Evolutionary conservation across 2,113 vertebrate genomes (phyloP).

Genomic region (Rhombomys opimus): DNA sequence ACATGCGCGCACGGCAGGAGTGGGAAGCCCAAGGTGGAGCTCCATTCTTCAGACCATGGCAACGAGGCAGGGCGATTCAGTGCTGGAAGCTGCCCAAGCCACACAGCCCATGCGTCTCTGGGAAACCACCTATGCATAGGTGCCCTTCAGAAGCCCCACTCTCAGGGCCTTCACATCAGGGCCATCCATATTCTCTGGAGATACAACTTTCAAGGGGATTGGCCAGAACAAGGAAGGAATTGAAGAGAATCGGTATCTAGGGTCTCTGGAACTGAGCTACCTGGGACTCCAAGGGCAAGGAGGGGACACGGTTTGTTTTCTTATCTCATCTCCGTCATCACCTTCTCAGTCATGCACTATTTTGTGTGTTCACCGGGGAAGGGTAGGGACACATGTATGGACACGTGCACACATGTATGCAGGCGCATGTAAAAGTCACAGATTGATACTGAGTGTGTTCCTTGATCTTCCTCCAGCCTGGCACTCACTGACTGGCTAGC

Average conservation of each 20-base stretch:
- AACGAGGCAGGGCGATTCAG: not conserved
- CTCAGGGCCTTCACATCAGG: not conserved
- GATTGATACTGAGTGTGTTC: not conserved
- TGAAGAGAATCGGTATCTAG: not conserved
- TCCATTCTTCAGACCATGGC: not conserved
- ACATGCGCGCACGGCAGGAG: too few species aligned
- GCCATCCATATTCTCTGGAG: not conserved
- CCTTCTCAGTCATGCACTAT: not conserved
- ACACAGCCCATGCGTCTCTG: not conserved
- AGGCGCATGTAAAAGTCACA: not conserved
- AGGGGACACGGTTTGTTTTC: not conserved
- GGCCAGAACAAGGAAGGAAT: too few species aligned
- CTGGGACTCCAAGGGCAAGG: rapidly evolving
- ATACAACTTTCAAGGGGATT: not conserved
- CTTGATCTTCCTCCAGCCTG: not conserved
- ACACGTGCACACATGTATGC: not conserved
- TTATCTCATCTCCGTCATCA: not conserved
- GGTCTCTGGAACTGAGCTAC: not conserved
- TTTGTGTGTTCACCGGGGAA: not conserved
- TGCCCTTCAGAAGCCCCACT: not conserved
- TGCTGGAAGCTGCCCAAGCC: not conserved
- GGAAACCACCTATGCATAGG: not conserved
- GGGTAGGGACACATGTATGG: not conserved
- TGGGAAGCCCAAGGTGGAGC: too few species aligned
- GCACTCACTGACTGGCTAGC: not conserved